These are phyloP conservation scores for Stylophora pistillata DNA, from an alignment of 64 coral and sea anemone genomes.

Conservation along the genomic window DNA sequence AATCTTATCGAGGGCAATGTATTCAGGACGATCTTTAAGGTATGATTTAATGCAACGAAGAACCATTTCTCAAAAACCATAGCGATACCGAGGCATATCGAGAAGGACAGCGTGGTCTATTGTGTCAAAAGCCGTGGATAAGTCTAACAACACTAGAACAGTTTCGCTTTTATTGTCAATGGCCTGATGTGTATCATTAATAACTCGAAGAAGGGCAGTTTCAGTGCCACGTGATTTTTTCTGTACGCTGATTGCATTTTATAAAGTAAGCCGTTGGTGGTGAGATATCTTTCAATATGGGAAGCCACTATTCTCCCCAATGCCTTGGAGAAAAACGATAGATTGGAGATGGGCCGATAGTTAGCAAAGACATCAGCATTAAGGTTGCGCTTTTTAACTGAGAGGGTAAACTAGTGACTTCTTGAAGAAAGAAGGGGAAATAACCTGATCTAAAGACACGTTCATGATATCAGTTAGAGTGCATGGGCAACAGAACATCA, in stretches of 20 bases:
- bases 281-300: slow-evolving; percentile 19
- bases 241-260: slow-evolving; percentile 49
- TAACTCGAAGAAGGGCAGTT: slow-evolving; percentile 36
- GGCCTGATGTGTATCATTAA: slow-evolving; percentile 36
- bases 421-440: slow-evolving; percentile 14
- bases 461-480: too few species aligned
- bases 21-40: background rate
- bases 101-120: slow-evolving; percentile 48
- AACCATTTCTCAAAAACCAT: slow-evolving; percentile 4
- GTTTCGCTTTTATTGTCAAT: slow-evolving; percentile 39
- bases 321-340: slow-evolving; percentile 21
- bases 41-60: slow-evolving; percentile 23
- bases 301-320: background rate
- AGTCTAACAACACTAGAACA: slow-evolving; percentile 32
- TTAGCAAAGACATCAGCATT: slow-evolving; percentile 29
- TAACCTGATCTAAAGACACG: too few species aligned
- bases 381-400: slow-evolving; percentile 35
- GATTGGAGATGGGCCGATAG: slow-evolving; percentile 32
- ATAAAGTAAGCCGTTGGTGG: background rate
- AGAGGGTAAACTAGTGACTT: slow-evolving; percentile 13
- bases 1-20: background rate
- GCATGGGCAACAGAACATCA: too few species aligned
- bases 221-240: slow-evolving; percentile 43
- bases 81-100: slow-evolving; percentile 6
- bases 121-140: slow-evolving; percentile 54